Base-by-base conservation (phyloP, 2,797 vertebrate species). In the Aplochiton taeniatus region DNA sequence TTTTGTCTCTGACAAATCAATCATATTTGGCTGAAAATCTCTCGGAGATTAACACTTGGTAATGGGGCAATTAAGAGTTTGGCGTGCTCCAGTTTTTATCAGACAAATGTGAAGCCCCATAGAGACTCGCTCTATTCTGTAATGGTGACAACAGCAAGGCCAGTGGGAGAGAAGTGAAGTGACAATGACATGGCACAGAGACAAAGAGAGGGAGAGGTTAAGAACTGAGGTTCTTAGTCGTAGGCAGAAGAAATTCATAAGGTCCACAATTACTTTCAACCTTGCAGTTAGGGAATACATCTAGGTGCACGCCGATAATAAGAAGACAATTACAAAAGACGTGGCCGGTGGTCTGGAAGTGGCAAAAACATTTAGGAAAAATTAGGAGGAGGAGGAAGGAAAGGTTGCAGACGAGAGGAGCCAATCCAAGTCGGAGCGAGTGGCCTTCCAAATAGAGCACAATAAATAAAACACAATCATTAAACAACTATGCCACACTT, bases 51-150 rank as follows among this genome's bases (percentile, higher is more conserved):
- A 84, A 79, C 74, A 55, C 78, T 73, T 77, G 61, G 78, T 85
- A 84, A 89, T 85, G 76, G 84, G 86, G 81, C 83, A 72, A 78
- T 86, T 83, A 77, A n/a, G 75, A 83, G 78, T 78, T 76, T 61
- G 70, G 47, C 72, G 71, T 76, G 71, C 79, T 82, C 74, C 76
- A 31, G 58, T 80, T 77, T 79, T 72, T 60, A 61, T 69, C 65
- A 56, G 20, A 71, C 77, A 73, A 78, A 76, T 83, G 78, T 81
- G 71, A 85, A 74, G 69, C 73, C 66, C 58, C 75, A 57, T 51
- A 81, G 70, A 79, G 63, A 70, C 70, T 61, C 58, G 60, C 52
- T 63, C 54, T 45, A 63, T 68, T 73, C 47, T 10, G 78, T 81
- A 78, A 57, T 7, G 55, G 11, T 13, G 17, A 45, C n/a, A 31